Base-by-base conservation (phyloP, 2,797 vertebrate species). In the Epinephelus coioides region DNA sequence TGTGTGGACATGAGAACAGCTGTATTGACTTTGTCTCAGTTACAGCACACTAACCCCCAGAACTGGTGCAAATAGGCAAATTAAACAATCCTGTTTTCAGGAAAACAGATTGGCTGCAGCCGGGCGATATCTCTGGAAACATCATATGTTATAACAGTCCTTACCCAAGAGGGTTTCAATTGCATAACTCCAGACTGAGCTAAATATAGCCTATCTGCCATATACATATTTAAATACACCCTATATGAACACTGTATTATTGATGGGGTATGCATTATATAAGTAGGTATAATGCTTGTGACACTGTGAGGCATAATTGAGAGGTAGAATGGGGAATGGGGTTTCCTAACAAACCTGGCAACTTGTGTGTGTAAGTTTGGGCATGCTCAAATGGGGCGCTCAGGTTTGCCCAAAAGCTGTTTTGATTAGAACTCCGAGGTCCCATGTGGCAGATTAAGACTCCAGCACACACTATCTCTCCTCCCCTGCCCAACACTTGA, bases 151-250 rank as follows among this genome's bases (percentile, higher is more conserved):
- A 61, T 50, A 81, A 74, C 68, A 66, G 54, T 51, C 69, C 67
- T 60, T 80, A 82, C 83, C 83, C 68, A 11, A 46, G 76, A 89
- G 81, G 69, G 55, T 79, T 83, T 90, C 85, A 81, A 90, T 91
- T 92, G 83, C 92, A 88, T 93, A 92, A 93, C 81, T 85, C 64
- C 73, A 88, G 79, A 87, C 88, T 55, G 38, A 70, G 84, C 91
- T 93, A 95, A 92, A 93, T 92, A 92, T 94, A 94, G 92, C 81
- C 64, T 81, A 34, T 59, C 76, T 74, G 70, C 85, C 76, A 88
- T 93, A 91, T 93, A 73, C 92, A 93, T 92, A 94, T 92, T 95
- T 92, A 88, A 94, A 90, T 90, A 89, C 83, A 84, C 85, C 87
- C 83, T 95, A 90, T 91, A 92, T 78, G 78, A 81, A 81, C 87